Evolutionary conservation across 2,797 vertebrate species (phyloP).

Genomic region (Rhynchonycteris naso): DNA sequence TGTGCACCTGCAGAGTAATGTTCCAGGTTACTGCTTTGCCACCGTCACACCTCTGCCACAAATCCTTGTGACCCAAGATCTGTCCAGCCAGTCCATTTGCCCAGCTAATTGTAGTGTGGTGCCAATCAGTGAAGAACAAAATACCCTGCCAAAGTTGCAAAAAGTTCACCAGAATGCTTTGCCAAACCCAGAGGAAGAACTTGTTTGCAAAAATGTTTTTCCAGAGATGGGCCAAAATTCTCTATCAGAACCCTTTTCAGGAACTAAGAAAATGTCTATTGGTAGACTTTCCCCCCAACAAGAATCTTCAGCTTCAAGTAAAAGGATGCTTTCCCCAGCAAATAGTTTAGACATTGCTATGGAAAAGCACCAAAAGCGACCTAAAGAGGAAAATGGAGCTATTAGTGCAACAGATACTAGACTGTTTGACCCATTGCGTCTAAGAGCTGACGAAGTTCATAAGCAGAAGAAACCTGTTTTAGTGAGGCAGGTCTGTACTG

Average conservation of each 20-base stretch:
- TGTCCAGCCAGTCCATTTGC: constrained; percentile 86
- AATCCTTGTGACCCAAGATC: constrained; percentile 96
- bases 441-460: constrained; percentile 89
- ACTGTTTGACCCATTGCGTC: constrained; percentile 87
- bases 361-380: constrained; percentile 99
- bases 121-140: constrained; percentile 85
- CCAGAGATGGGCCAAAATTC: constrained; percentile 84
- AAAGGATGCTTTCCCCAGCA: constrained; percentile 98
- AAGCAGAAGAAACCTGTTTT: constrained; percentile 95
- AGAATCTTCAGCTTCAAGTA: constrained; percentile 96
- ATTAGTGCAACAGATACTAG: constrained; percentile 90
- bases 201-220: constrained; percentile 82
- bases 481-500: constrained; percentile 96
- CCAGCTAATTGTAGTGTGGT: constrained; percentile 84
- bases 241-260: constrained; percentile 85
- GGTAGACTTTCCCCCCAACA: constrained; percentile 94
- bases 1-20: constrained; percentile 85
- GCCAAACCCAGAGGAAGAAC: constrained; percentile 82
- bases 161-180: constrained; percentile 84
- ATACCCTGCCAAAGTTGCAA: constrained; percentile 84
- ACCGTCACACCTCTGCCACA: constrained; percentile 91
- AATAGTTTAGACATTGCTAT: constrained; percentile 99
- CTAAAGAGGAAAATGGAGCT: constrained; percentile 97
- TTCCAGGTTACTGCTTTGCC: constrained; percentile 87
- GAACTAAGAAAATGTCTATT: constrained; percentile 90